phyloP scores from a whole-genome alignment of 1,140 invertebrate genomes.

The Lordiphosa clarofinis region DNA sequence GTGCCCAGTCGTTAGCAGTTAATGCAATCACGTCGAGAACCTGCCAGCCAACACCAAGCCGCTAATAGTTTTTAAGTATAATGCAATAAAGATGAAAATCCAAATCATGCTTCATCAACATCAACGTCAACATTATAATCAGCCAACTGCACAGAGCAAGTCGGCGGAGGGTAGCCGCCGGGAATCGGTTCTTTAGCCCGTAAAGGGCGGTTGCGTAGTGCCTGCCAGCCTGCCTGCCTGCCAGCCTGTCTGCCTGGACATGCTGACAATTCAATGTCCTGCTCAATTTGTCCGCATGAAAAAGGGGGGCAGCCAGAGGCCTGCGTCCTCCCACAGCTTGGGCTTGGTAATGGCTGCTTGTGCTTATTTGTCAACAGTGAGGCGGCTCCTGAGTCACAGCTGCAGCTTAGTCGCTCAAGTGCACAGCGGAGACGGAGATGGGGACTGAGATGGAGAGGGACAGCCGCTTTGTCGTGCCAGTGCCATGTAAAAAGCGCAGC shows the following conservation, averaged over 20 bases:
- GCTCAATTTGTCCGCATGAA: slow-evolving; percentile 74
- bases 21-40: slow-evolving; percentile 23
- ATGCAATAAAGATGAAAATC: slow-evolving; percentile 78
- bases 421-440: too few relatives aligned
- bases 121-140: slow-evolving; percentile 78
- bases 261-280: slow-evolving; percentile 76
- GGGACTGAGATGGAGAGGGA: slow-evolving; percentile 21
- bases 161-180: neutral
- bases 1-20: neutral
- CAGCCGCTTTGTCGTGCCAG: slow-evolving; percentile 31
- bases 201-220: slow-evolving; percentile 60
- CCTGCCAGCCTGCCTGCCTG: slow-evolving; percentile 7
- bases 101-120: slow-evolving; percentile 77
- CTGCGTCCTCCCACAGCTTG: neutral
- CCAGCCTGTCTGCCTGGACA: slow-evolving; percentile 6
- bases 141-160: slow-evolving; percentile 40
- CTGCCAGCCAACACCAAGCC: slow-evolving; percentile 18
- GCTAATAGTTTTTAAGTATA: slow-evolving; percentile 78
- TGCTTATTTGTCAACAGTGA: slow-evolving; percentile 52
- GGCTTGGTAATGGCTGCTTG: slow-evolving; percentile 17
- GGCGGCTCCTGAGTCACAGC: slow-evolving; percentile 27
- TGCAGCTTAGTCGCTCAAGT: slow-evolving; percentile 74
- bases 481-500: slow-evolving; percentile 64
- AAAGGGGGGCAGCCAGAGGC: slow-evolving; percentile 32
- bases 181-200: slow-evolving; percentile 27